Evolutionary conservation across 1,140 invertebrate species (phyloP).

Genomic region (Brachionus paranguensis): DNA sequence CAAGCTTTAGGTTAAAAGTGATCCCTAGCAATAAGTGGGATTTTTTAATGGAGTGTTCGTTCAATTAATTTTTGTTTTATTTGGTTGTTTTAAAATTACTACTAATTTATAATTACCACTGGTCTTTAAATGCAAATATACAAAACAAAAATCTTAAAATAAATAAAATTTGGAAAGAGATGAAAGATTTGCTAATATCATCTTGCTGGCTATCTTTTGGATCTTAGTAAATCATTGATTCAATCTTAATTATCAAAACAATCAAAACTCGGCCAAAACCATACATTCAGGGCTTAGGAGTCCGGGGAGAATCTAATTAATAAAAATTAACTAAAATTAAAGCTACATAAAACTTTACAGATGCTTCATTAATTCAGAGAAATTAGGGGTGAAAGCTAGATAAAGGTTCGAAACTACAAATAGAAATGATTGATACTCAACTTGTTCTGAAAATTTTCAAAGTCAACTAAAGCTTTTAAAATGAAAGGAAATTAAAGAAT

Average conservation of each 20-base stretch:
- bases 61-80: background rate
- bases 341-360: background rate
- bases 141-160: background rate
- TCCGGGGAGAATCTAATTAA: background rate
- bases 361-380: background rate
- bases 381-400: background rate
- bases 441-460: too few species aligned
- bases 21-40: background rate
- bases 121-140: background rate
- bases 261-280: background rate
- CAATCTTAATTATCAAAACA: background rate
- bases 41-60: background rate
- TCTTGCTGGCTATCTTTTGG: background rate
- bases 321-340: background rate
- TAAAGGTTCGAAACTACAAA: background rate
- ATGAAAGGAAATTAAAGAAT: too few species aligned
- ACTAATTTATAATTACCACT: background rate
- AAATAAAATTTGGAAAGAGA: background rate
- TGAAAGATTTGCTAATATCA: background rate
- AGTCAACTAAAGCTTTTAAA: too few species aligned
- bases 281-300: background rate
- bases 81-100: background rate
- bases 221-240: background rate
- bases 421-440: background rate
- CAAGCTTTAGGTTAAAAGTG: conserved; percentile 19